Evolutionary conservation across 2,888 invertebrate species (phyloP), one percentile per base, ranked within the genome.

Genomic region (Biston stratarius): DNA sequence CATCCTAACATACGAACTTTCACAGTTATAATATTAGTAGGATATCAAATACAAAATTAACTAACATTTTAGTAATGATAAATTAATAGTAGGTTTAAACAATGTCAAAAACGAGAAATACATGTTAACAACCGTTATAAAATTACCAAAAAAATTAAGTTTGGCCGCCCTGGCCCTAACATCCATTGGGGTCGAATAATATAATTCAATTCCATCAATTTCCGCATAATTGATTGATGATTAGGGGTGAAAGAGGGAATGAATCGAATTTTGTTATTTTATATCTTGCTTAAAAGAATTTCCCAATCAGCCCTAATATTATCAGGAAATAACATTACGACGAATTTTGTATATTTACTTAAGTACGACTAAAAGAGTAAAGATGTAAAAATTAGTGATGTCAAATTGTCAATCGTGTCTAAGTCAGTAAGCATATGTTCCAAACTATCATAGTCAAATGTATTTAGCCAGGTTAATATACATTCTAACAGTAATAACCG

Each of bases 181-280:
- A 55, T 48, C 56, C 61, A 33, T 61, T 51, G 60, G 56, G 63
- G 53, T 58, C 53, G 67, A 64, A 60, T 61, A 63, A 55, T 67
- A 57, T 64, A 59, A 68, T 64, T 68, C 51, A 57, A 68, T 63
- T 67, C 38, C 59, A n/a, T 67, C 59, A 67, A 63, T 68, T 68
- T 57, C 47, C 60, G 67, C 63, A 68, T 64, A 68, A 64, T 68
- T 68, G 63, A 68, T 68, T 64, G 62, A 63, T 67, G 59, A 68
- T 68, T 64, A 60, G 34, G 62, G 49, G 24, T 56, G 47, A 52
- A 58, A 58, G n/a, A 33, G 48, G 63, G 58, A 42, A 58, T 24
- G n/a, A 51, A 63, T 63, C 24, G 14, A 61, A 49, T 49, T 55
- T 24, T 10, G 55, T 45, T 53, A 44, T 67, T 64, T 62, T 58